Conservation (phyloP, 2,113 vertebrate species). For the Etheostoma spectabile region DNA sequence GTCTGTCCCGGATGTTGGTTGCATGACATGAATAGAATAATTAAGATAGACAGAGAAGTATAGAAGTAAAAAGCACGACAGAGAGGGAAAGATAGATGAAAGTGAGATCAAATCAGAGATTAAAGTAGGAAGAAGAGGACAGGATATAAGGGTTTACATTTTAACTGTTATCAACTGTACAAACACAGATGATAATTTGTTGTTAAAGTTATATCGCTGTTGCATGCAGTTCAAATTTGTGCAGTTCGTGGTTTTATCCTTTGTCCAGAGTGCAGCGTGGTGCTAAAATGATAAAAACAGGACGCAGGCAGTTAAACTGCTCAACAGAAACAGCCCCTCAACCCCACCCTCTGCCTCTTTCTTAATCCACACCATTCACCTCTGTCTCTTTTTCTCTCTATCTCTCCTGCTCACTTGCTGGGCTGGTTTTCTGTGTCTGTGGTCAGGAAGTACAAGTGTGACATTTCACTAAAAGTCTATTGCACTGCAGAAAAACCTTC, state of each 20-base stretch:
- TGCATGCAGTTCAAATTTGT: conserved; percentile 11
- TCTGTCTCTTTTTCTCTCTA: conserved; percentile 18
- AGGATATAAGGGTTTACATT: not conserved
- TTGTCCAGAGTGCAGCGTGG: not conserved
- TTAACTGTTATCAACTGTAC: not conserved
- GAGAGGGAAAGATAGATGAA: not conserved
- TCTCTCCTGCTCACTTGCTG: conserved; percentile 46
- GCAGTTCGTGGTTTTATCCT: conserved; percentile 19
- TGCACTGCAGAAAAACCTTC: conserved; percentile 43
- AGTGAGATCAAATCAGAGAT: not conserved
- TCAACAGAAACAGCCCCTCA: conserved; percentile 29
- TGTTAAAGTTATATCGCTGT: not conserved
- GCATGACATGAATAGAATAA: conserved; percentile 55
- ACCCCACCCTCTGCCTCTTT: conserved; percentile 49
- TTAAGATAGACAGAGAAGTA: conserved; percentile 32
- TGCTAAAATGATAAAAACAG: conserved; percentile 59
- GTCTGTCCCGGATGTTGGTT: conserved; percentile 78
- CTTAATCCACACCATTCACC: conserved; percentile 24
- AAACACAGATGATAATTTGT: not conserved
- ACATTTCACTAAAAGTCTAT: conserved; percentile 56
- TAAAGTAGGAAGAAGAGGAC: not conserved
- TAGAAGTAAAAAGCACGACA: not conserved
- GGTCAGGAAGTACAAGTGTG: conserved; percentile 80
- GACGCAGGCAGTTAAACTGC: conserved; percentile 46
- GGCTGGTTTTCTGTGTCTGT: conserved; percentile 56